Evolutionary conservation across 2,113 vertebrate genomes (phyloP).

Genomic region (Ploceus nigricollis): DNA sequence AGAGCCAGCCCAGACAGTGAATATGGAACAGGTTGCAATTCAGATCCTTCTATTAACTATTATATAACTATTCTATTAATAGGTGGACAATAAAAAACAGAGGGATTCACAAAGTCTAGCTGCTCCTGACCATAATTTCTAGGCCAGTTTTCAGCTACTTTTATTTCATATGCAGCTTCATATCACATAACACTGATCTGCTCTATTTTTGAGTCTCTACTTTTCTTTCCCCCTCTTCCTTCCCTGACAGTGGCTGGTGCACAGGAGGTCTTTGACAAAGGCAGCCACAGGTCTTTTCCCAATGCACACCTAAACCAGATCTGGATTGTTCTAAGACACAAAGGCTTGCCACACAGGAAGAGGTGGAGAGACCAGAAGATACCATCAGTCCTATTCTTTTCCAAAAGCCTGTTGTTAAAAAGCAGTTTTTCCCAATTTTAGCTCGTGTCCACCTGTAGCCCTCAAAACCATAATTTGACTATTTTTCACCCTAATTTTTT

Average conservation of each 20-base stretch:
- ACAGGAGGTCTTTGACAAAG: not conserved
- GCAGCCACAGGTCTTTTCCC: not conserved
- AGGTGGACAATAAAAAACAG: not conserved
- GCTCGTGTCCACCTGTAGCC: not conserved
- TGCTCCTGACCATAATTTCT: not conserved
- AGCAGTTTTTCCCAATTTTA: not conserved
- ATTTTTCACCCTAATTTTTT: not conserved
- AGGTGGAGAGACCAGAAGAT: not conserved
- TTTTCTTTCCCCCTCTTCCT: not conserved
- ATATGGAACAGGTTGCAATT: rapidly evolving
- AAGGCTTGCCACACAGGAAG: rapidly evolving
- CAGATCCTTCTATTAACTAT: not conserved
- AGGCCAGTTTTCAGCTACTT: not conserved
- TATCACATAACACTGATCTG: not conserved
- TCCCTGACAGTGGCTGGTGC: rapidly evolving
- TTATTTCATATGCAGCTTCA: not conserved
- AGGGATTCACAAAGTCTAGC: not conserved
- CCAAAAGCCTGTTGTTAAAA: not conserved
- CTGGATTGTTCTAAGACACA: rapidly evolving
- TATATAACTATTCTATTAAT: no score
- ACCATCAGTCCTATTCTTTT: not conserved
- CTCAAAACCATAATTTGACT: not conserved
- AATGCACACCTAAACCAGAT: not conserved
- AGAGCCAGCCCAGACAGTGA: rapidly evolving
- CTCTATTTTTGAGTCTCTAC: not conserved